Conservation (phyloP, 2,888 invertebrate species). For the Phasia obesa region DNA sequence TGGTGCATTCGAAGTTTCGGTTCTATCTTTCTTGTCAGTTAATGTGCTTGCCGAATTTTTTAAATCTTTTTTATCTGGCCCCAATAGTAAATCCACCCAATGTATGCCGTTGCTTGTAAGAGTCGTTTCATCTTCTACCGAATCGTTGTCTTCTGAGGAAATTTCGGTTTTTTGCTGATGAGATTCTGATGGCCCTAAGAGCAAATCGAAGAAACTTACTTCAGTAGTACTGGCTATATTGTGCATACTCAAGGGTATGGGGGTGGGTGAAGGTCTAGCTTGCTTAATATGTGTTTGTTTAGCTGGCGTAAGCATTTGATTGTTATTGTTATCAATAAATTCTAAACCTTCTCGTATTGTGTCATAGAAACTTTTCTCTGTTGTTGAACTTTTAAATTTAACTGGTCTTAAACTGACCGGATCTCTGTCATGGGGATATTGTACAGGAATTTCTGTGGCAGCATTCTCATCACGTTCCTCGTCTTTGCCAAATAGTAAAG, state of each 20-base stretch:
- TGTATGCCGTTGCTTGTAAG: conserved; percentile 72
- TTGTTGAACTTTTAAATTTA: conserved; percentile 63
- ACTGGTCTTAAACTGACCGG: conserved; percentile 72
- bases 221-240: conserved; percentile 72
- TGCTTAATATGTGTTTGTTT: not conserved
- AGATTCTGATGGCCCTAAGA: conserved; percentile 76
- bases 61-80: conserved; percentile 76
- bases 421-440: conserved; percentile 78
- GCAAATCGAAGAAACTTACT: conserved; percentile 77
- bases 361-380: conserved; percentile 80
- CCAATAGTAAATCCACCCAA: conserved; percentile 78
- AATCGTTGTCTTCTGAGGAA: conserved; percentile 47
- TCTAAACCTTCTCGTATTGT: conserved; percentile 80
- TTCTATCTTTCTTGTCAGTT: conserved; percentile 39
- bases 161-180: conserved; percentile 45
- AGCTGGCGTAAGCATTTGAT: conserved; percentile 73
- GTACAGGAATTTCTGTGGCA: conserved; percentile 73
- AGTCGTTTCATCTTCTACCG: conserved; percentile 70
- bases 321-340: conserved; percentile 80
- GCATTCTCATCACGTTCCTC: conserved; percentile 72
- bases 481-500: conserved; percentile 80
- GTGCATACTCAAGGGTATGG: conserved; percentile 41
- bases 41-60: conserved; percentile 6
- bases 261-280: conserved; percentile 59
- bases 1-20: conserved; percentile 49